Conservation (phyloP, 1,140 invertebrate species). For the Reticulitermes speratus region DNA sequence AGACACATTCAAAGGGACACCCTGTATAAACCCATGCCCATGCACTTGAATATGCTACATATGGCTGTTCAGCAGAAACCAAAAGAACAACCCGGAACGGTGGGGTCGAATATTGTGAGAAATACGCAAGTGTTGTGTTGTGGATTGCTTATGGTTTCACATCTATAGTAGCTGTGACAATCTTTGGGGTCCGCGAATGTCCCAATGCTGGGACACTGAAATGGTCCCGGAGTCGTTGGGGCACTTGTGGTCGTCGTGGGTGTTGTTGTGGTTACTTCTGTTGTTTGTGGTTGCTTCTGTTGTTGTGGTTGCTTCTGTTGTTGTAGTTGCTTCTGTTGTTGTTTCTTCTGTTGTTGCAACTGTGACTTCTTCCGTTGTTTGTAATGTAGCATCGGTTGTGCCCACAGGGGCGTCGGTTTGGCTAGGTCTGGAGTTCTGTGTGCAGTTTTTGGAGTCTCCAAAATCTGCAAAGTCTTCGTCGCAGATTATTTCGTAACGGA, state of each 20-base stretch:
- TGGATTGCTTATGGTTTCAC: background rate
- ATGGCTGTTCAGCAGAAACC: background rate
- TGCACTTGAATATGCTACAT: no score
- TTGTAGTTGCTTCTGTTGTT: background rate
- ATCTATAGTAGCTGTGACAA: background rate
- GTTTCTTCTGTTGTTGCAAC: no score
- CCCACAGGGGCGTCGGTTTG: no score
- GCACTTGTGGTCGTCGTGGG: background rate
- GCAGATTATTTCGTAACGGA: background rate
- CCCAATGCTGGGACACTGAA: background rate
- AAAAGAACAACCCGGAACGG: background rate
- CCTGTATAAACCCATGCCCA: no score
- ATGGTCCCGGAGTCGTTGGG: background rate
- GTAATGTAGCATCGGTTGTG: no score
- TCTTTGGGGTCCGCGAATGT: background rate
- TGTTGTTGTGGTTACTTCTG: background rate
- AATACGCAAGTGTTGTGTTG: background rate
- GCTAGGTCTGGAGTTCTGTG: no score
- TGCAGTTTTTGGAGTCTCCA: background rate
- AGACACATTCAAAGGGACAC: no score
- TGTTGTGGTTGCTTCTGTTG: background rate
- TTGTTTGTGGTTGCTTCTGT: background rate
- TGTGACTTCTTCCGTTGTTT: no score
- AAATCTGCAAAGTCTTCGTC: background rate
- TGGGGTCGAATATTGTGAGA: background rate